phyloP scores from a whole-genome alignment of 2,888 invertebrate species.

The Nineta flava region DNA sequence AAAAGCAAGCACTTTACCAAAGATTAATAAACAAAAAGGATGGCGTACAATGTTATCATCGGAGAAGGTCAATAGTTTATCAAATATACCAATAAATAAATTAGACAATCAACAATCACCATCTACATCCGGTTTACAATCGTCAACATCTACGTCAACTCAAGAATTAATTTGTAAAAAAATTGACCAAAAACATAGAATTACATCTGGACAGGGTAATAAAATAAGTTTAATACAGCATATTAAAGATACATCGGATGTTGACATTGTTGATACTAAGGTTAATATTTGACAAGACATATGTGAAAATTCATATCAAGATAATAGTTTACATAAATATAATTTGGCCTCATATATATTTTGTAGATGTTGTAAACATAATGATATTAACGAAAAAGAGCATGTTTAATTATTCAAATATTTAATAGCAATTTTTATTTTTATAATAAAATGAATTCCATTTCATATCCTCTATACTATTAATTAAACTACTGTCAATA shows the following conservation, averaged over 20 bases:
- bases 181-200: not conserved
- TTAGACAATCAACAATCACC: not conserved
- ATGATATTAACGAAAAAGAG: not conserved
- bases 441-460: too few relatives aligned
- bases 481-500: too few relatives aligned
- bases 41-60: not conserved
- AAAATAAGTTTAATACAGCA: too few relatives aligned
- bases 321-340: not conserved
- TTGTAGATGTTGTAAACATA: not conserved
- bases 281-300: not conserved
- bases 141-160: not conserved
- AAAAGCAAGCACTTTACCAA: slow-evolving; percentile 24
- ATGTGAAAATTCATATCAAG: not conserved
- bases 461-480: too few relatives aligned
- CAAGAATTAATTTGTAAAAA: not conserved
- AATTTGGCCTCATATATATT: slow-evolving; percentile 1
- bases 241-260: too few relatives aligned
- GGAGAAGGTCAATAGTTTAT: not conserved
- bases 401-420: too few relatives aligned
- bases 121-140: not conserved
- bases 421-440: too few relatives aligned
- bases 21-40: slow-evolving; percentile 10
- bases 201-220: too few relatives aligned
- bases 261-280: too few relatives aligned
- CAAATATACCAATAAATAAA: not conserved